A percentile compares a stretch with the other conserved stretches of the same genome.
Evolutionary conservation across 2,113 vertebrate species (phyloP).

Genomic region (Psittacula cyanocephala): DNA sequence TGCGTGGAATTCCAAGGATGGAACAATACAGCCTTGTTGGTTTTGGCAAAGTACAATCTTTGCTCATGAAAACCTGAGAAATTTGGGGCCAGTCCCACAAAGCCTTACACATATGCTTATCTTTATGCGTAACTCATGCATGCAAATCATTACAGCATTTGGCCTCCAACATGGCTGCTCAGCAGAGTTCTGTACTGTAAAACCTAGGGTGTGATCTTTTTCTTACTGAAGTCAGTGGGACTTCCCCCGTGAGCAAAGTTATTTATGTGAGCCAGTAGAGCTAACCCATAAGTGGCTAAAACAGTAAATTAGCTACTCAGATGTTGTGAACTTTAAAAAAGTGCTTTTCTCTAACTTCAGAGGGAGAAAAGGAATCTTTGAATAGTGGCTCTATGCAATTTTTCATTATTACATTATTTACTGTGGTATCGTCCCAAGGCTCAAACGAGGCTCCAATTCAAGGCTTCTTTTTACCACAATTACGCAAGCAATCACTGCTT

Average conservation of each 20-base stretch:
- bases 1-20: not conserved
- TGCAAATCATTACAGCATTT: not conserved
- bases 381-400: not conserved
- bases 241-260: not conserved
- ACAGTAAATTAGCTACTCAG: not conserved
- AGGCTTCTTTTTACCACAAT: not conserved
- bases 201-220: not conserved
- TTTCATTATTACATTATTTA: not conserved
- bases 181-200: not conserved
- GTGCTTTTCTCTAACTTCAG: not conserved
- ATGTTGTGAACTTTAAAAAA: not conserved
- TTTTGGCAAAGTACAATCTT: not conserved
- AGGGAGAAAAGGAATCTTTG: not conserved
- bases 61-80: not conserved
- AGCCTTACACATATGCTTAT: not conserved
- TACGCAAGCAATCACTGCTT: not conserved
- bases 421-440: not conserved
- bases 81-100: not conserved
- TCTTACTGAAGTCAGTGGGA: not conserved
- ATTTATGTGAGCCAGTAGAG: not conserved
- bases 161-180: not conserved
- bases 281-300: not conserved
- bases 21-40: not conserved
- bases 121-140: not conserved
- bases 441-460: not conserved